Evolutionary conservation across 2,797 vertebrate species (phyloP), one percentile per base, ranked within the genome.

Genomic region (Scleropages formosus): DNA sequence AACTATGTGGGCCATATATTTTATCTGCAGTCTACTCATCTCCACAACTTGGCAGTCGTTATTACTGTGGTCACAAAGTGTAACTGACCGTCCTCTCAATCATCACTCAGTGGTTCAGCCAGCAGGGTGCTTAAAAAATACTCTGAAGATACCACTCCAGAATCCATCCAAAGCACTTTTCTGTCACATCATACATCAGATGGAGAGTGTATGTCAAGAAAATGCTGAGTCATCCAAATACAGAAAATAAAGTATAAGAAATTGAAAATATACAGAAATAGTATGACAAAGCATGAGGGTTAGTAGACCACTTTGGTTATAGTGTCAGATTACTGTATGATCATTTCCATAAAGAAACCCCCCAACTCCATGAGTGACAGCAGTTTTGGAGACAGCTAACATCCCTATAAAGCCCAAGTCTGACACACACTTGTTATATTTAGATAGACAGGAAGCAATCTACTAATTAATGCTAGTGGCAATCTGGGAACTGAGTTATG

Each of bases 381-480:
- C 31, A 11, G 51, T 67, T 75, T 24, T 62, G 15, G 24, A 75
- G 31, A 22, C 63, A 59, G 64, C 16, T 24, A 10, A 16, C 27
- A 15, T 66, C 71, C 71, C 13, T n/a, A 59, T 49, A 60, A 61
- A 60, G 24, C 71, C 31, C 39, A 61, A 60, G 24, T 71, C 31
- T 39, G 75, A 24, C 53, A 65, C 71, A 72, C 66, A 51, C 74
- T 65, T 71, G 31, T 67, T 77, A 68, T 73, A 77, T 77, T 67
- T 73, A 68, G 64, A 47, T 69, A 56, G 46, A 72, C 18, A 51
- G 71, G 39, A 66, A 73, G 56, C 69, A 51, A 56, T 63, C 59
- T 24, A 73, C 47, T 69, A 75, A 74, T 74, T 74, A 58, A 26
- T 46, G 73, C 73, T 44, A 20, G 65, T 70, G 66, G n/a, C 65